phyloP scores from a whole-genome alignment of 2,113 vertebrate genomes.

The Aphyosemion australe region DNA sequence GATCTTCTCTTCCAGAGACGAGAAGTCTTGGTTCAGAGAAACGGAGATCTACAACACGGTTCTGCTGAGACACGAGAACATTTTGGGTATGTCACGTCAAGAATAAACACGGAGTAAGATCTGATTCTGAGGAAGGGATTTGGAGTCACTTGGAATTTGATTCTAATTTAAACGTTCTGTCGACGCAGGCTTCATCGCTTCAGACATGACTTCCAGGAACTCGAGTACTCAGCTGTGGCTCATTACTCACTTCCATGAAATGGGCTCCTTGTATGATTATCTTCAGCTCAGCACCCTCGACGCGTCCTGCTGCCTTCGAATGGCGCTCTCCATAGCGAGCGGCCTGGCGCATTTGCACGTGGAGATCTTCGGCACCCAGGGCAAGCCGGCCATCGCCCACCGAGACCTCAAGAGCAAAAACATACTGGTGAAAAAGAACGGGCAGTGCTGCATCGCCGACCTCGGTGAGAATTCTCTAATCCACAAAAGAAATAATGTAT shows the following conservation, averaged over 20 bases:
- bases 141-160: too few relatives aligned
- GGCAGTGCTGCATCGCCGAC: constrained; percentile 98
- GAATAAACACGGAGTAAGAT: too few relatives aligned
- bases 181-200: constrained; percentile 89
- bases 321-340: constrained; percentile 93
- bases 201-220: constrained; percentile 98
- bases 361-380: constrained; percentile 98
- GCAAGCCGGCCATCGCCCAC: constrained; percentile 96
- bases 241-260: constrained; percentile 97
- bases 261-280: constrained; percentile 97
- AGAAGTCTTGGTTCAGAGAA: constrained; percentile 99
- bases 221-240: constrained; percentile 98
- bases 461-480: constrained; percentile 81
- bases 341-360: constrained; percentile 95
- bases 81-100: constrained; percentile 85
- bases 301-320: constrained; percentile 89
- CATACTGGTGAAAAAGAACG: constrained; percentile 95
- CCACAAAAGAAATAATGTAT: neutral
- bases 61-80: constrained; percentile 94
- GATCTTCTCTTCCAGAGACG: constrained; percentile 97
- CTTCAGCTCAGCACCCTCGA: constrained; percentile 95
- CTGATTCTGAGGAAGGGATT: too few relatives aligned
- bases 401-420: constrained; percentile 99
- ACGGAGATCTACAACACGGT: constrained; percentile 99
- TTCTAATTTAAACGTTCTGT: constrained; percentile 6